Percentiles rank a stretch among this genome's conserved stretches.
phyloP scores from a whole-genome alignment of 2,888 invertebrate species.

The Platypus cylindrus region DNA sequence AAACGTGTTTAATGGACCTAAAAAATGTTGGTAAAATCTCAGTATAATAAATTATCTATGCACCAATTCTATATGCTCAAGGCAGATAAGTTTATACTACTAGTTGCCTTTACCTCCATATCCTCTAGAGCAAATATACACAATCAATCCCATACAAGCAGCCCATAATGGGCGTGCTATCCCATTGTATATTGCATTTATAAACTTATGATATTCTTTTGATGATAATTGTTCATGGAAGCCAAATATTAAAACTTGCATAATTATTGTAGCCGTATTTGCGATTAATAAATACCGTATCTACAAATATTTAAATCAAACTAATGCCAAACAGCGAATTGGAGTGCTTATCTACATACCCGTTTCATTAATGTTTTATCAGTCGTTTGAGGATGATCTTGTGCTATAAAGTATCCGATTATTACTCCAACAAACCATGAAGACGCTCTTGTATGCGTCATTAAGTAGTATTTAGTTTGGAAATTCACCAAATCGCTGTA shows the following conservation, averaged over 20 bases:
- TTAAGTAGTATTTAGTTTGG: conserved; percentile 22
- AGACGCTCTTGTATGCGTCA: conserved; percentile 23
- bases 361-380: no score
- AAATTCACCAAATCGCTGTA: conserved; percentile 10
- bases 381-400: no score
- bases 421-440: conserved; percentile 26
- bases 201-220: conserved; percentile 14
- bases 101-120: conserved; percentile 36
- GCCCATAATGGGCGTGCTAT: conserved; percentile 37
- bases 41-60: no score
- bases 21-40: no score
- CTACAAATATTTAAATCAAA: no score
- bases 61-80: background rate
- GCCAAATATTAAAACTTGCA: no score
- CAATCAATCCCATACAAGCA: conserved; percentile 36
- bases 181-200: conserved; percentile 26
- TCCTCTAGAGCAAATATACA: conserved; percentile 37
- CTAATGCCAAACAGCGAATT: no score
- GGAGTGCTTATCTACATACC: no score
- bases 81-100: no score
- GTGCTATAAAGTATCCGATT: conserved; percentile 22
- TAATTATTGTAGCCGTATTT: no score
- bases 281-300: no score
- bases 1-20: conserved; percentile 40
- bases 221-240: conserved; percentile 20